phyloP scores from a whole-genome alignment of 2,797 vertebrate genomes.

The Coracias cyanogaster region DNA sequence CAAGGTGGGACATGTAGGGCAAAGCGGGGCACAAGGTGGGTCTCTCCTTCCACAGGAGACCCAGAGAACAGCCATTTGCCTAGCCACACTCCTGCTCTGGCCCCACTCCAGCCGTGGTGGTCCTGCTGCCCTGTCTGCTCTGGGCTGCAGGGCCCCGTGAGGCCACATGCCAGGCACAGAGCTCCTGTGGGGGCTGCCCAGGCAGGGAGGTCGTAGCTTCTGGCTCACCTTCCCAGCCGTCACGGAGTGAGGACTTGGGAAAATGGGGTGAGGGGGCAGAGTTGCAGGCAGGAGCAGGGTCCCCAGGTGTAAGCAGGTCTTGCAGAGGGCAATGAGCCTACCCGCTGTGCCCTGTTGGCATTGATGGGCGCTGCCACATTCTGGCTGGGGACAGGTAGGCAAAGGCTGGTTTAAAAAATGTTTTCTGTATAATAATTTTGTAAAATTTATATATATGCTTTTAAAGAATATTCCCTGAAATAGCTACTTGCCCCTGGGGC shows the following conservation, averaged over 20 bases:
- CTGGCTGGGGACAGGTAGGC: neutral
- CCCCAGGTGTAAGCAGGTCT: too few relatives aligned
- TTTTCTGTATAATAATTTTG: too few relatives aligned
- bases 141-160: too few relatives aligned
- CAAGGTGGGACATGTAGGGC: neutral
- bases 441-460: too few relatives aligned
- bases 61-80: neutral
- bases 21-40: too few relatives aligned
- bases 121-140: neutral
- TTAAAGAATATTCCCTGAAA: neutral
- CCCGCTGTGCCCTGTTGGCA: neutral
- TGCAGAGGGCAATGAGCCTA: neutral
- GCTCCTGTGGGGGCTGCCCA: rapidly evolving
- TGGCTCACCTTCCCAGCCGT: neutral
- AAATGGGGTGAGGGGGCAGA: neutral
- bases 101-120: neutral
- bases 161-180: neutral
- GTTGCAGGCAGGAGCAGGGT: neutral
- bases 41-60: neutral
- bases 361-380: neutral
- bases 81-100: neutral
- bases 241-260: rapidly evolving
- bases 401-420: neutral
- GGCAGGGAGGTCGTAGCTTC: neutral
- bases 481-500: neutral